These are phyloP conservation scores for Hyaena hyaena DNA, from an alignment of 2,113 vertebrate genomes.

Conservation along the genomic window DNA sequence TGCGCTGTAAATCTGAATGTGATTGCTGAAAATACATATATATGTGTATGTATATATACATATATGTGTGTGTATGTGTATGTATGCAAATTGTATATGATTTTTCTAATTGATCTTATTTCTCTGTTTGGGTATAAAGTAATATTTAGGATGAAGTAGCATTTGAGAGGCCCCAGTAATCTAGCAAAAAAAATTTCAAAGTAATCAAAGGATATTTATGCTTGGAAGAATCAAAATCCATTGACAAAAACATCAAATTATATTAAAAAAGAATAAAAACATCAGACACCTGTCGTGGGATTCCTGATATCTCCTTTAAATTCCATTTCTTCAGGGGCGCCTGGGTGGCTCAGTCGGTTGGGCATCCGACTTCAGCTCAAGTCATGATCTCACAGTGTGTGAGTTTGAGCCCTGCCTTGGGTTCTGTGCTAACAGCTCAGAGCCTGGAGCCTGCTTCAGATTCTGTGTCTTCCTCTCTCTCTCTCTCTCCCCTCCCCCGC, in stretches of 20 bases:
- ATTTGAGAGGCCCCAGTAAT: neutral
- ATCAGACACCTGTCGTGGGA: neutral
- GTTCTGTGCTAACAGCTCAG: no score
- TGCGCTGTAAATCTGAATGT: neutral
- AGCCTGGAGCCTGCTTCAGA: no score
- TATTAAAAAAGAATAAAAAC: neutral
- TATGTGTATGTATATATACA: neutral
- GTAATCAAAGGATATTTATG: neutral
- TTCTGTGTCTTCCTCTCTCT: no score
- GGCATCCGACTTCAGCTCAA: no score
- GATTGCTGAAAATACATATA: slow-evolving; percentile 47
- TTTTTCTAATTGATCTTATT: slow-evolving; percentile 67
- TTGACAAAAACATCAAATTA: neutral
- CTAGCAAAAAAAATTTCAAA: neutral
- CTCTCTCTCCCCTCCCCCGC: no score
- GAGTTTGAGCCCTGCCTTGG: no score
- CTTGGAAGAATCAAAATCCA: slow-evolving; percentile 35
- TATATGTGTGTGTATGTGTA: neutral
- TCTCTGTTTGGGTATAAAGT: neutral
- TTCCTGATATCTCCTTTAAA: neutral
- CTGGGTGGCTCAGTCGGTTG: no score
- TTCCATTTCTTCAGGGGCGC: neutral
- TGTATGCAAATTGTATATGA: no score
- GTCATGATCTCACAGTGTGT: no score
- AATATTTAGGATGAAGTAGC: neutral